These are phyloP conservation scores for Tyrannus savana DNA, from an alignment of 2,113 vertebrate genomes.

Conservation along the genomic window DNA sequence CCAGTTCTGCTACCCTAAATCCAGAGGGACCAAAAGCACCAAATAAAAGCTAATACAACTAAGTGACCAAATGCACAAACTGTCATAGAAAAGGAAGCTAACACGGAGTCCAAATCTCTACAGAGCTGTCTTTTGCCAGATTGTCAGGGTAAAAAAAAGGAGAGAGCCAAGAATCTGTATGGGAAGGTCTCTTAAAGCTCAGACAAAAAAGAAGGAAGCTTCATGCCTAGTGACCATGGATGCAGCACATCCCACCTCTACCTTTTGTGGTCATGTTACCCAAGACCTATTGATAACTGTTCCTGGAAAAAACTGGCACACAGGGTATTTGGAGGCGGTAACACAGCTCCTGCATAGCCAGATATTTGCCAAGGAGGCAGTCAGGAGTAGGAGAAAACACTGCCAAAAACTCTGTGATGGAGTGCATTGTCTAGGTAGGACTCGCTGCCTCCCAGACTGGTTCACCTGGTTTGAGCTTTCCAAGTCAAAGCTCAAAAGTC, in stretches of 20 bases:
- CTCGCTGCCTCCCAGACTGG: slow-evolving; percentile 37
- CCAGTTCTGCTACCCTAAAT: background rate
- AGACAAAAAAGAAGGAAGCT: background rate
- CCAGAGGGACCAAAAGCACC: background rate
- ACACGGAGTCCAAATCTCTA: background rate
- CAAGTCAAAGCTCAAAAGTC: background rate
- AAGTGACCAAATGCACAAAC: background rate
- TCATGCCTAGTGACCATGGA: rapidly evolving
- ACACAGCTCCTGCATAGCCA: background rate
- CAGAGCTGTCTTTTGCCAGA: background rate
- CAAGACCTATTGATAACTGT: background rate
- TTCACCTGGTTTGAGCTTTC: slow-evolving; percentile 44
- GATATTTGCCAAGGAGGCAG: background rate
- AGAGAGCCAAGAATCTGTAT: background rate
- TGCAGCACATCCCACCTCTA: background rate
- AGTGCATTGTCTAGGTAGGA: background rate
- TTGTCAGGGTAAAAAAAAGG: background rate
- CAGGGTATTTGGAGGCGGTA: background rate
- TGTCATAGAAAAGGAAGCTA: background rate
- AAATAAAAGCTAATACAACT: background rate
- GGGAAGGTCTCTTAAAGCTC: background rate
- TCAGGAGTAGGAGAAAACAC: background rate
- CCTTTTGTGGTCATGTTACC: background rate
- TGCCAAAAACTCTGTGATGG: background rate
- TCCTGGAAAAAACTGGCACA: background rate